Conservation (phyloP, 2,797 vertebrate species). For the Spondyliosoma cantharus region DNA sequence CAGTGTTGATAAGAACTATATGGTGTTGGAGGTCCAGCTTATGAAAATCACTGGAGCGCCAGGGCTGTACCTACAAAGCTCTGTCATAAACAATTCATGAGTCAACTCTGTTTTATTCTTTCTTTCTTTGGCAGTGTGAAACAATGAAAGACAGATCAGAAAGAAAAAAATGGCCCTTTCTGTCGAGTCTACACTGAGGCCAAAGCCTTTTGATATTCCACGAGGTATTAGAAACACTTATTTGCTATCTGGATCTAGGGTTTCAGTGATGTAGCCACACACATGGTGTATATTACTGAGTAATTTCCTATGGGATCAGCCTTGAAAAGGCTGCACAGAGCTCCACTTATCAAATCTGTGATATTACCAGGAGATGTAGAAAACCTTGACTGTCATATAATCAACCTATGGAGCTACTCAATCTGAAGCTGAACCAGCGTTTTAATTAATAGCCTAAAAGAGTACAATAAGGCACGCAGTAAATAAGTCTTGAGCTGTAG, state of each 20-base stretch:
- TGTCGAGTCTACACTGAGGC: conserved; percentile 26
- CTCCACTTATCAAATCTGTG: conserved; percentile 48
- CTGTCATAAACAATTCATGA: conserved; percentile 24
- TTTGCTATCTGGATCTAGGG: conserved; percentile 34
- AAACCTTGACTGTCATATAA: conserved; percentile 47
- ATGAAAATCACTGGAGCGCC: conserved; percentile 9
- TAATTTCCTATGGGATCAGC: conserved; percentile 46
- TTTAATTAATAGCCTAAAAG: conserved; percentile 1
- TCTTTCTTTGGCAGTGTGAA: not conserved
- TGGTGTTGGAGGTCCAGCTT: conserved; percentile 1
- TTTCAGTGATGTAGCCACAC: conserved; percentile 47
- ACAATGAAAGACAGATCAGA: conserved; percentile 3
- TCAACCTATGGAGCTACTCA: conserved; percentile 13
- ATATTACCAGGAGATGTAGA: conserved; percentile 43
- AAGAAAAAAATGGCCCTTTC: conserved; percentile 14
- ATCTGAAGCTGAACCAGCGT: not conserved
- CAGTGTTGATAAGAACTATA: not conserved
- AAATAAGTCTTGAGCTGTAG: not conserved
- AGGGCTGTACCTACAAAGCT: conserved; percentile 2
- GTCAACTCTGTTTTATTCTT: conserved; percentile 1
- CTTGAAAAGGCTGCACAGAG: conserved; percentile 24
- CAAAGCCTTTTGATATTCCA: conserved; percentile 30
- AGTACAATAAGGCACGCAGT: not conserved
- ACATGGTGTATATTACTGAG: conserved; percentile 67
- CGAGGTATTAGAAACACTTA: conserved; percentile 41